These are phyloP conservation scores for Listronotus bonariensis DNA, from an alignment of 1,140 invertebrate species.

Conservation along the genomic window DNA sequence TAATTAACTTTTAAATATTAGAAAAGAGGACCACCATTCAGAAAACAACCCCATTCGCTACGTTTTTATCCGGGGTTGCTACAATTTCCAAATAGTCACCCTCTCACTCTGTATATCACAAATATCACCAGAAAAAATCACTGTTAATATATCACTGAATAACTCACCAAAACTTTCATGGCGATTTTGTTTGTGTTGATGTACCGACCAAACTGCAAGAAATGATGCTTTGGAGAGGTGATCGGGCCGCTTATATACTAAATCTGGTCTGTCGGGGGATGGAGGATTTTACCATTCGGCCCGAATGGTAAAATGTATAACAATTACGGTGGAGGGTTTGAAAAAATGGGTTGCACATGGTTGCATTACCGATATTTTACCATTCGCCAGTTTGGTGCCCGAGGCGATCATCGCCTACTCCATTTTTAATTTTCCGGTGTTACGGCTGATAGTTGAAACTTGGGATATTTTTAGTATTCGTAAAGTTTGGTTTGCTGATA, in stretches of 20 bases:
- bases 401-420: slow-evolving; percentile 30
- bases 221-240: slow-evolving; percentile 36
- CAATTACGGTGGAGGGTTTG: slow-evolving; percentile 19
- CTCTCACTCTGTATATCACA: no score
- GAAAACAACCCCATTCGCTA: not conserved
- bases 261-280: slow-evolving; percentile 23
- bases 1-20: no score
- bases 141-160: not conserved
- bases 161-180: slow-evolving; percentile 39
- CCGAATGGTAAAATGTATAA: slow-evolving; percentile 29
- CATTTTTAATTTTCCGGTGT: slow-evolving; percentile 12
- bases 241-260: slow-evolving; percentile 31
- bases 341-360: slow-evolving; percentile 37
- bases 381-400: slow-evolving; percentile 24
- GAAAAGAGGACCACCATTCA: not conserved
- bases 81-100: slow-evolving; percentile 1
- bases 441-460: no score
- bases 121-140: no score
- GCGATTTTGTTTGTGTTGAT: slow-evolving; percentile 27
- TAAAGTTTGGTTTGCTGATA: no score
- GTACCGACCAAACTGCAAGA: slow-evolving; percentile 39
- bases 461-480: no score
- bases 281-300: slow-evolving; percentile 11
- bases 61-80: no score
- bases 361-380: slow-evolving; percentile 23